phyloP scores from a whole-genome alignment of 2,113 vertebrate species.

The Tragelaphus buxtoni region DNA sequence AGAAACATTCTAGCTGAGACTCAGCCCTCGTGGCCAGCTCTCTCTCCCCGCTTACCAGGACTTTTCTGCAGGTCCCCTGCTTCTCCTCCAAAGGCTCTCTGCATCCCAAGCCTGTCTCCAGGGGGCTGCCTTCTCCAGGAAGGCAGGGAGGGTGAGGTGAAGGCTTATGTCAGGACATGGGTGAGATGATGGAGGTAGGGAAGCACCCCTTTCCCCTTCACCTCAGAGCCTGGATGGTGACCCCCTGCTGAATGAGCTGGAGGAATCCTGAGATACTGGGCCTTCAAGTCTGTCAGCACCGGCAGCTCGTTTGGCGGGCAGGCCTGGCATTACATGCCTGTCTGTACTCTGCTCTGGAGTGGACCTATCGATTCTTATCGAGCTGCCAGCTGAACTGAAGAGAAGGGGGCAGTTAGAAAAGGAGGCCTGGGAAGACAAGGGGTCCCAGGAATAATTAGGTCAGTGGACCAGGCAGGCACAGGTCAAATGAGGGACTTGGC shows the following conservation, averaged over 20 bases:
- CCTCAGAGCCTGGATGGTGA: neutral
- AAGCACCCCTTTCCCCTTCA: neutral
- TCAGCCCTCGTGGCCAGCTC: neutral
- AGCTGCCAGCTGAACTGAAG: neutral
- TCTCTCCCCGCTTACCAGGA: slow-evolving; percentile 46
- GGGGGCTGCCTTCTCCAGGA: neutral
- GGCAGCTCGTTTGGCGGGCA: neutral
- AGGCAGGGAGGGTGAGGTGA: neutral
- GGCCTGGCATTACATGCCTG: neutral
- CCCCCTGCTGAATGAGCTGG: neutral
- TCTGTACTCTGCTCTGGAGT: slow-evolving; percentile 44
- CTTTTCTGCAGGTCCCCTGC: neutral
- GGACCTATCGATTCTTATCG: slow-evolving; percentile 46
- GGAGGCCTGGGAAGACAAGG: neutral
- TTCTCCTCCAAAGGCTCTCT: neutral
- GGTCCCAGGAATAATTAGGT: neutral
- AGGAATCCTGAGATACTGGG: neutral
- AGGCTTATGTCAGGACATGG: neutral
- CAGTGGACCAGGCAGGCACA: neutral
- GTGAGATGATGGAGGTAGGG: neutral
- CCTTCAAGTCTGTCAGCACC: neutral
- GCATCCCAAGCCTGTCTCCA: neutral
- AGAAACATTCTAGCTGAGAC: neutral
- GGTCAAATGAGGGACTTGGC: neutral
- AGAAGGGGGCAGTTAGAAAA: neutral